These are phyloP conservation scores for Siphlonurus alternatus DNA, from an alignment of 2,888 invertebrate genomes.

Conservation along the genomic window DNA sequence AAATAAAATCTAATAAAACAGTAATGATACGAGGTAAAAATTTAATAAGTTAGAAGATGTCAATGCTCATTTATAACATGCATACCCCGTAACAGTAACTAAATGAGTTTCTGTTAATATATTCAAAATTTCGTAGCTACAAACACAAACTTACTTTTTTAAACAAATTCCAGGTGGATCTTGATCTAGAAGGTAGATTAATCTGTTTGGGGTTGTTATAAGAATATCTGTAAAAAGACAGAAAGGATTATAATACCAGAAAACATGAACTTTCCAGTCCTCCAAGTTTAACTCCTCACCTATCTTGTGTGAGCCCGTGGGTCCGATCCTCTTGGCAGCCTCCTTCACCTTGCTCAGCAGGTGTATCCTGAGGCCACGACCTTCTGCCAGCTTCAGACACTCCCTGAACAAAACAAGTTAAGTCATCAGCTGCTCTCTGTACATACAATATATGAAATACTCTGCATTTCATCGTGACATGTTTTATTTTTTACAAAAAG, in stretches of 20 bases:
- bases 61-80: too few relatives aligned
- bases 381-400: slow-evolving; percentile 55
- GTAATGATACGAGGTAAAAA: too few relatives aligned
- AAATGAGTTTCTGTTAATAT: slow-evolving; percentile 1
- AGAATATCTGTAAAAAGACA: slow-evolving; percentile 53
- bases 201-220: slow-evolving; percentile 84
- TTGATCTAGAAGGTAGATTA: slow-evolving; percentile 68
- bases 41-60: too few relatives aligned
- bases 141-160: slow-evolving; percentile 46
- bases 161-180: slow-evolving; percentile 58
- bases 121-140: too few relatives aligned
- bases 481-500: too few relatives aligned
- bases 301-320: slow-evolving; percentile 56
- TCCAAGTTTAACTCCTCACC: slow-evolving; percentile 40
- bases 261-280: too few relatives aligned
- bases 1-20: background rate
- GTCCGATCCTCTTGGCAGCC: slow-evolving; percentile 51
- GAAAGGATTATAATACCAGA: background rate
- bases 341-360: slow-evolving; percentile 59
- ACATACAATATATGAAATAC: too few relatives aligned
- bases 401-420: slow-evolving; percentile 31
- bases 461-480: too few relatives aligned
- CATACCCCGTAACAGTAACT: background rate
- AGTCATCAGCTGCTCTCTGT: too few relatives aligned
- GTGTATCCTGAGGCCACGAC: slow-evolving; percentile 53